A percentile compares a stretch with the other conserved stretches of the same genome.
phyloP scores from a whole-genome alignment of 2,113 vertebrate species.

The Taxidea taxus region DNA sequence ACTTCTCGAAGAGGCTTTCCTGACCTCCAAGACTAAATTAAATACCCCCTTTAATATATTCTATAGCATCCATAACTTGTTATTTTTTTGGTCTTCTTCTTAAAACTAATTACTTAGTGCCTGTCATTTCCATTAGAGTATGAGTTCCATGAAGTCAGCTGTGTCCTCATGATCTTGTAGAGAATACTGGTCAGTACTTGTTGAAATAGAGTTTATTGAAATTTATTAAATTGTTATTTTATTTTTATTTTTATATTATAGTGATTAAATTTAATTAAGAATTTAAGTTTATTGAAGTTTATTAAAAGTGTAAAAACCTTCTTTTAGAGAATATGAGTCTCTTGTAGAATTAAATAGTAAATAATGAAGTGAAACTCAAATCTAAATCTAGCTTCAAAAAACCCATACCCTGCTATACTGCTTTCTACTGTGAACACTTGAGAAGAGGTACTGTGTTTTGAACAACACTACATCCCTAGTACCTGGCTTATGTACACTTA shows the following conservation, averaged over 20 bases:
- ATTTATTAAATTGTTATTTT: not conserved
- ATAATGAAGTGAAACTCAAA: not conserved
- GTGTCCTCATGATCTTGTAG: not conserved
- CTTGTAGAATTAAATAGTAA: not conserved
- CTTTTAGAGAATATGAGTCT: conserved; percentile 17
- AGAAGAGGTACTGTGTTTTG: not conserved
- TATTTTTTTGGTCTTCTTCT: not conserved
- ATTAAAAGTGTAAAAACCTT: not conserved
- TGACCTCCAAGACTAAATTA: not conserved
- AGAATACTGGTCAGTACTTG: not conserved
- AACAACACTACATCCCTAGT: not conserved
- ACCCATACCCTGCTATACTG: not conserved
- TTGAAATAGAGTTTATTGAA: not conserved
- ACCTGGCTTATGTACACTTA: not conserved
- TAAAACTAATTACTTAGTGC: not conserved
- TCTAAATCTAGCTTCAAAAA: conserved; percentile 23
- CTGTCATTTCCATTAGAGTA: not conserved
- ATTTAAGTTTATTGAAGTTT: not conserved
- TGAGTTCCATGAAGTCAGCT: not conserved
- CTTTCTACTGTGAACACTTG: not conserved
- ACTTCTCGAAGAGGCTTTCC: not conserved
- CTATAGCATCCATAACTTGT: not conserved
- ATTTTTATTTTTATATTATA: not conserved
- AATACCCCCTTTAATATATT: not conserved
- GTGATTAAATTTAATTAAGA: not conserved